phyloP scores from a whole-genome alignment of 2,888 invertebrate genomes.

The Poecilus cupreus region DNA sequence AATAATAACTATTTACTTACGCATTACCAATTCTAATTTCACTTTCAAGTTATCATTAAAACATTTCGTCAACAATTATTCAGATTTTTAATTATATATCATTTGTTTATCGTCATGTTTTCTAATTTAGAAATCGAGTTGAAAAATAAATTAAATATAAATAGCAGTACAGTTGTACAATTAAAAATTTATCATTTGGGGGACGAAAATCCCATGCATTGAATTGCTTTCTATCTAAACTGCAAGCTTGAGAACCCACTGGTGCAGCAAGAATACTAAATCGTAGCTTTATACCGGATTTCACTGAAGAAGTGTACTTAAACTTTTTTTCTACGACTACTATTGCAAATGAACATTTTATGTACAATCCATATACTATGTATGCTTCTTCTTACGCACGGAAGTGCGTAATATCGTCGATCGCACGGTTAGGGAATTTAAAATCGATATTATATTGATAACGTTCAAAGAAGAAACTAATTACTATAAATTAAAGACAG shows the following conservation, averaged over 20 bases:
- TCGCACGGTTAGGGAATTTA: too few species aligned
- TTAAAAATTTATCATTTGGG: conserved; percentile 4
- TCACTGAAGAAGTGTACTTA: background rate
- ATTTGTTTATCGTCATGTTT: conserved; percentile 5
- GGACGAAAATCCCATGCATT: background rate
- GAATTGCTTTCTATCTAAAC: conserved; percentile 8
- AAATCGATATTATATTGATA: too few species aligned
- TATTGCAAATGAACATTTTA: too few species aligned
- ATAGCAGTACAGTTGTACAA: conserved; percentile 9
- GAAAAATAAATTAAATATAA: background rate
- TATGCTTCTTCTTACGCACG: too few species aligned
- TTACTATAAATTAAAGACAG: too few species aligned
- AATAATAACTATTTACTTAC: conserved; percentile 11
- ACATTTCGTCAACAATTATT: conserved; percentile 34
- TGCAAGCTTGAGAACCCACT: background rate
- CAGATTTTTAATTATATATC: conserved; percentile 3
- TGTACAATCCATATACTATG: too few species aligned
- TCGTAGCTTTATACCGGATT: background rate
- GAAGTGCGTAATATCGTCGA: too few species aligned
- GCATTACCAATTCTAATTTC: conserved; percentile 22
- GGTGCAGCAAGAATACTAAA: background rate
- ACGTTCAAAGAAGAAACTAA: too few species aligned
- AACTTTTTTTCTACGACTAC: background rate
- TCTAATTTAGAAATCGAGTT: conserved; percentile 27
- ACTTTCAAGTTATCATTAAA: conserved; percentile 9